These are phyloP conservation scores for Pollenia griseotomentosa DNA, from an alignment of 2,888 invertebrate species.

Conservation along the genomic window DNA sequence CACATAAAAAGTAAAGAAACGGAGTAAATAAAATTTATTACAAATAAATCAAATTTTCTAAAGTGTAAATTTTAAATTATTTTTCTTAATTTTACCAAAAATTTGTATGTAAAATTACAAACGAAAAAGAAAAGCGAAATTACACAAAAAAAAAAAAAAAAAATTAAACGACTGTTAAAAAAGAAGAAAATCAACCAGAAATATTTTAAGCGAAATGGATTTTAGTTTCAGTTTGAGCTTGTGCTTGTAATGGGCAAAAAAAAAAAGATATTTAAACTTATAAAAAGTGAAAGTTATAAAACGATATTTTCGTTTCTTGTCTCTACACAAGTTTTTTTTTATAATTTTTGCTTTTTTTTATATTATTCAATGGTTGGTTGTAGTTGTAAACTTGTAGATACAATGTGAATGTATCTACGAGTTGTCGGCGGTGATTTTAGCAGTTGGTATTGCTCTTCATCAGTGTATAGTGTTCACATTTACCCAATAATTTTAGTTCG, in stretches of 20 bases:
- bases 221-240: conserved; percentile 12
- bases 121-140: neutral
- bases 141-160: neutral
- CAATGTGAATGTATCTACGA: neutral
- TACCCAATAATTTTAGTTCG: conserved; percentile 3
- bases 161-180: neutral
- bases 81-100: no score
- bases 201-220: conserved; percentile 1
- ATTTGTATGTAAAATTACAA: neutral
- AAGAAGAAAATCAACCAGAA: conserved; percentile 23
- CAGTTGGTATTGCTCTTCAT: neutral
- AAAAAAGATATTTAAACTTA: conserved; percentile 15
- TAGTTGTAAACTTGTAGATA: neutral
- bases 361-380: neutral
- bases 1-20: no score
- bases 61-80: no score
- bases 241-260: conserved; percentile 39
- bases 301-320: conserved; percentile 45
- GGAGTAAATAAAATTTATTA: no score
- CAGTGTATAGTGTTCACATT: neutral
- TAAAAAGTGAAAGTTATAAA: conserved; percentile 66
- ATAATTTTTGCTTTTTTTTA: neutral
- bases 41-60: no score
- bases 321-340: conserved; percentile 24
- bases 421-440: neutral